Conservation (phyloP, 2,888 invertebrate genomes). For the Byasa hedistus region DNA sequence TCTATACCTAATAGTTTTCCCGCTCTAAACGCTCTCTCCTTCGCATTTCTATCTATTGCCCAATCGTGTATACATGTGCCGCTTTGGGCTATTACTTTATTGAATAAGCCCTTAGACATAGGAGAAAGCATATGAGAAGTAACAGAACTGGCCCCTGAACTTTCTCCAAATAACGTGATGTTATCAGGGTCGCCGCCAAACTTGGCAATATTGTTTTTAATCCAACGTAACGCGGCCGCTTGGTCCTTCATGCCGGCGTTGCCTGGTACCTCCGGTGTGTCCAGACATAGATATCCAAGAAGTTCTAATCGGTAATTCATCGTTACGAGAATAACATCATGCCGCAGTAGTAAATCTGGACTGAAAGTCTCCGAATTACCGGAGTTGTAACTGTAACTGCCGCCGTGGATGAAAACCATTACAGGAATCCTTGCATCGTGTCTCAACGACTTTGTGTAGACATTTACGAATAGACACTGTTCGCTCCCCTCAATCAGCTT, state of each 20-base stretch:
- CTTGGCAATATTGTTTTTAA: constrained; percentile 52
- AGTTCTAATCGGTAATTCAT: constrained; percentile 62
- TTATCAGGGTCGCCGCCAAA: constrained; percentile 61
- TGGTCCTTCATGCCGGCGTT: constrained; percentile 67
- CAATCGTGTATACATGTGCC: constrained; percentile 56
- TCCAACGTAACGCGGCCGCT: constrained; percentile 54
- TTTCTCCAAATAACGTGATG: constrained; percentile 66
- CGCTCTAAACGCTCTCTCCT: constrained; percentile 51
- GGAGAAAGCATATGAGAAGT: constrained; percentile 65
- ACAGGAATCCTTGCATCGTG: constrained; percentile 51
- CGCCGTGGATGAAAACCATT: constrained; percentile 69
- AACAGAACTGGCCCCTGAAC: constrained; percentile 60
- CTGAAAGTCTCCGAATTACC: constrained; percentile 56
- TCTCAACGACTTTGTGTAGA: constrained; percentile 51
- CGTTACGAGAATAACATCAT: constrained; percentile 65
- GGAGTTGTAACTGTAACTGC: constrained; percentile 59
- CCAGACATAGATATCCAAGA: constrained; percentile 50
- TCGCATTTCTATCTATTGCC: constrained; percentile 43
- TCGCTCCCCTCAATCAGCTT: constrained; percentile 50
- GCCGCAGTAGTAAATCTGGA: constrained; percentile 58
- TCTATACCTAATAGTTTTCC: constrained; percentile 55
- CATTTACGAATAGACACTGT: constrained; percentile 59
- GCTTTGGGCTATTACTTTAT: constrained; percentile 64
- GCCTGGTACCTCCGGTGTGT: constrained; percentile 56
- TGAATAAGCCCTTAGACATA: constrained; percentile 61